Evolutionary conservation across 2,888 invertebrate genomes (phyloP), one percentile per base, ranked within the genome.

Genomic region (Apotomis capreana): DNA sequence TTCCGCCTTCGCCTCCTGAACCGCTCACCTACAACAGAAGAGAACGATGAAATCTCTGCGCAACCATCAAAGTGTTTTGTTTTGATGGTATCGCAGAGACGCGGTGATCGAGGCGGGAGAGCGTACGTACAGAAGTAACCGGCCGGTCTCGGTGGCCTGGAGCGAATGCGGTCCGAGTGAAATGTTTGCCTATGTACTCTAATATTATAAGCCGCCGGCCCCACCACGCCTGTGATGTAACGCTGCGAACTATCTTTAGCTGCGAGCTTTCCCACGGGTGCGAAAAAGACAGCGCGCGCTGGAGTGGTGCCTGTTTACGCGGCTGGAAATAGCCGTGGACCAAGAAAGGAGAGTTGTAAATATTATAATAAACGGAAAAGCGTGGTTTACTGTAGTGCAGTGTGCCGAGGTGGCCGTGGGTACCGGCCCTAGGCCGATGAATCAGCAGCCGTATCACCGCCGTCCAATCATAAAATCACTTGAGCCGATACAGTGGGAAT

Each of bases 271-370:
- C 67, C 74, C 57, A 75, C 81, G 84, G 76, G 90, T 79, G 89
- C 81, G 89, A 89, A 84, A 64, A 89, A 81, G 92, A 91, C 82
- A 80, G 82, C 77, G 67, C 75, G 57, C 79, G 86, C 91, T 91
- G 91, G 89, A 90, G 89, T 77, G 85, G 82, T 85, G 85, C 81
- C 86, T 81, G 82, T 81, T 78, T 80, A 78, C 83, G 80, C 84
- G 82, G 87, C 93, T 94, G 94, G 94, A 94, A 94, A 93, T 93
- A 93, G 94, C 88, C 87, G 86, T 92, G 89, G 91, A 86, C 94
- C 94, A 94, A 94, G 94, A 94, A 94, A 94, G 94, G 94, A 92
- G 94, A 92, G 87, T 90, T 87, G 89, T 91, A 90, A 91, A 93
- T 92, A 92, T 92, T 93, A 91, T 92, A 92, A 92, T 92, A 92